Percentiles rank a stretch among this genome's conserved stretches.
These are phyloP conservation scores for Anthrax anthrax DNA, from an alignment of 2,888 invertebrate species.

Conservation along the genomic window DNA sequence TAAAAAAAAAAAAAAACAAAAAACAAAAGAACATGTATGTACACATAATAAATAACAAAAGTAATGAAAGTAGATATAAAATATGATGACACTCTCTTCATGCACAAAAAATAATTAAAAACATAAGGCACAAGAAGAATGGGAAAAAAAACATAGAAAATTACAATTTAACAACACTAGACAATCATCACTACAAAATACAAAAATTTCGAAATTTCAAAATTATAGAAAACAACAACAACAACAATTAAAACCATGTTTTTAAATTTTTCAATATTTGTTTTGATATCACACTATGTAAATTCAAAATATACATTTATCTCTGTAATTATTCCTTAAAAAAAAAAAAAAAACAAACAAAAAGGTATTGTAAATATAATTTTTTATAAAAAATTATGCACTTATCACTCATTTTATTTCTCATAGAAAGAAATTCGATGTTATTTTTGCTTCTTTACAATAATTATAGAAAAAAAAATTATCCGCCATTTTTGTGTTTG, in stretches of 20 bases:
- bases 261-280: too few relatives aligned
- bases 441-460: background rate
- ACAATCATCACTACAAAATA: background rate
- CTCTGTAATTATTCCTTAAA: too few relatives aligned
- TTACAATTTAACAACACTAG: constrained; percentile 1
- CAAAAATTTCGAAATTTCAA: background rate
- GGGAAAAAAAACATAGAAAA: constrained; percentile 5
- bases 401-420: too few relatives aligned
- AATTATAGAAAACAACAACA: too few relatives aligned
- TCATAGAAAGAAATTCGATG: background rate
- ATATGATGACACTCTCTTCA: background rate
- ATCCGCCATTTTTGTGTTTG: constrained; percentile 13
- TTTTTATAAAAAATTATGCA: background rate
- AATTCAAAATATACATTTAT: too few relatives aligned
- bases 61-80: too few relatives aligned
- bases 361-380: background rate
- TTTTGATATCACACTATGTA: too few relatives aligned
- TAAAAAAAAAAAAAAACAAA: too few relatives aligned
- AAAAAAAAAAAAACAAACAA: too few relatives aligned
- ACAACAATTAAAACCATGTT: too few relatives aligned
- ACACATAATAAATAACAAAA: background rate
- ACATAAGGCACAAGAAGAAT: constrained; percentile 3
- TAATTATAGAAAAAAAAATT: background rate
- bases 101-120: background rate
- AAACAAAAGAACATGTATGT: too few relatives aligned